Conservation (phyloP, 2,797 vertebrate species). For the Lacerta bilineata region DNA sequence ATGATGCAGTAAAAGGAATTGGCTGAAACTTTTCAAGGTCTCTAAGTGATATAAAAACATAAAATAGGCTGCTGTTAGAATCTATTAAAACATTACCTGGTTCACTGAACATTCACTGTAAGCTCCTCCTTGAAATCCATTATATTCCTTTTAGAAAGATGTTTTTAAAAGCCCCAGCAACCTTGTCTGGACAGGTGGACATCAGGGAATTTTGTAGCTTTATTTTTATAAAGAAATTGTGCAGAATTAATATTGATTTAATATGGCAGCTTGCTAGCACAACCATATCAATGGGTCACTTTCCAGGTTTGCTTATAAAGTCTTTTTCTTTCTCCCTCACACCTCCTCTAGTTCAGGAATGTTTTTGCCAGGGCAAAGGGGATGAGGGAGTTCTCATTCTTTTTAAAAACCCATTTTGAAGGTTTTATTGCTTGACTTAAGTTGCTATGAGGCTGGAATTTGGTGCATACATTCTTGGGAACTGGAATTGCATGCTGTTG, state of each 20-base stretch:
- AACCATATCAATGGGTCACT: conserved; percentile 47
- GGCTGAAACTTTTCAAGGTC: conserved; percentile 65
- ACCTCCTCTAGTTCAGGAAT: conserved; percentile 48
- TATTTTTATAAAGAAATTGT: conserved; percentile 70
- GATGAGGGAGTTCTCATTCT: conserved; percentile 31
- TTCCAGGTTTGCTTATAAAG: conserved; percentile 54
- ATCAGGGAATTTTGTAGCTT: conserved; percentile 62
- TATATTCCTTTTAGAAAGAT: conserved; percentile 59
- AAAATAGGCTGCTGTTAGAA: conserved; percentile 68
- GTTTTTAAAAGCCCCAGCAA: conserved; percentile 30
- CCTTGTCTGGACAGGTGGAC: conserved; percentile 59
- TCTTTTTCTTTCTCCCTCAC: background rate
- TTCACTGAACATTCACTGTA: conserved; percentile 72
- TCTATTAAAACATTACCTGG: conserved; percentile 76
- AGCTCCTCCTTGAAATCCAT: conserved; percentile 65
- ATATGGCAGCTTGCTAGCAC: conserved; percentile 57
- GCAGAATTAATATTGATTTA: conserved; percentile 71
- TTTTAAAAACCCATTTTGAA: conserved; percentile 66
- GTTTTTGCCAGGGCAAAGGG: conserved; percentile 44
- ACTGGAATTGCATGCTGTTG: conserved; percentile 62
- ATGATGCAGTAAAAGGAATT: background rate
- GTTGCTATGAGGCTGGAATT: conserved; percentile 66
- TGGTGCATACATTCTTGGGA: conserved; percentile 64
- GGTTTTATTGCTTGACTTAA: conserved; percentile 73
- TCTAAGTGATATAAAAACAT: conserved; percentile 67